These are phyloP conservation scores for Bilobella aurantiaca DNA, from an alignment of 1,140 invertebrate genomes.

Conservation along the genomic window DNA sequence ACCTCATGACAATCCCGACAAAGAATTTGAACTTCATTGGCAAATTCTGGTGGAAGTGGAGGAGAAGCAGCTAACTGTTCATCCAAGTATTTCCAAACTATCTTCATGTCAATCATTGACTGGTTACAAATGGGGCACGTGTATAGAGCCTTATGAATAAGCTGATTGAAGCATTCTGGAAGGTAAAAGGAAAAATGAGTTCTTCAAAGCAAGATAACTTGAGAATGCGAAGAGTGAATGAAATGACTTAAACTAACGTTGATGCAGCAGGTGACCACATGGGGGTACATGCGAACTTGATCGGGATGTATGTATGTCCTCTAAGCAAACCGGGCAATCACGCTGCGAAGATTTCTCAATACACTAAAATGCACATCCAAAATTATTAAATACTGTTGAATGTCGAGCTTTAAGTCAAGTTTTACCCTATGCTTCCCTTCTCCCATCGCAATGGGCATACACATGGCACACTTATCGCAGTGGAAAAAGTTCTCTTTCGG, in stretches of 20 bases:
- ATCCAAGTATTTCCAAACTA: constrained; percentile 68
- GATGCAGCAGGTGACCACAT: constrained; percentile 73
- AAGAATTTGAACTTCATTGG: constrained; percentile 63
- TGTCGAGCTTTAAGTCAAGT: constrained; percentile 35
- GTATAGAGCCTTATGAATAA: constrained; percentile 65
- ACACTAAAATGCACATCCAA: constrained; percentile 50
- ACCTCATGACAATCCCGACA: constrained; percentile 84
- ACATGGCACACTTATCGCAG: constrained; percentile 76
- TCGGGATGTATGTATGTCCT: constrained; percentile 77
- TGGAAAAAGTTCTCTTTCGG: constrained; percentile 76
- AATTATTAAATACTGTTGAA: background rate
- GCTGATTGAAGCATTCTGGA: constrained; percentile 58
- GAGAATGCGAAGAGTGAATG: background rate
- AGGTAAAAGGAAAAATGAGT: background rate
- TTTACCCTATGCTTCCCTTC: constrained; percentile 61
- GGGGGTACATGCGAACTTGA: constrained; percentile 73
- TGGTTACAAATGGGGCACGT: constrained; percentile 76
- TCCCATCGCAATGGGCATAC: constrained; percentile 58
- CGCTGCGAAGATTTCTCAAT: constrained; percentile 73
- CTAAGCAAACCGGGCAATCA: constrained; percentile 75
- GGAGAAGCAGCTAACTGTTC: constrained; percentile 59
- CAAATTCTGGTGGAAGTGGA: constrained; percentile 70
- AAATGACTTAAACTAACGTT: background rate
- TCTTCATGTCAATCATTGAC: constrained; percentile 70
- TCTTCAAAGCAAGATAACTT: too few relatives aligned